Evolutionary conservation across 1,140 invertebrate genomes (phyloP).

Genomic region (Oryctes rhinoceros): DNA sequence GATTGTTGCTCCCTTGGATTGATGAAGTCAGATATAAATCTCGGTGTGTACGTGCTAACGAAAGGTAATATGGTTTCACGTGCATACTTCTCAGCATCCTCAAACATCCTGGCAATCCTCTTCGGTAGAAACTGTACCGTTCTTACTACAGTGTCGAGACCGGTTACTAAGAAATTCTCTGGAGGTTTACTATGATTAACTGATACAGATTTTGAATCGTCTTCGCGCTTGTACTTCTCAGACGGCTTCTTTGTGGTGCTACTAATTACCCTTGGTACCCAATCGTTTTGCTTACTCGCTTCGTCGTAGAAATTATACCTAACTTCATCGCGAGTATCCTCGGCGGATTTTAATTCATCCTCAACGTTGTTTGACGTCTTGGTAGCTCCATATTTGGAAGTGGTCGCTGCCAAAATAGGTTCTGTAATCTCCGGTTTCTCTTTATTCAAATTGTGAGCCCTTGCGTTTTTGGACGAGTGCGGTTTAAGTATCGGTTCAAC

Average conservation of each 20-base stretch:
- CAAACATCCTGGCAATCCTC: slow-evolving; percentile 76
- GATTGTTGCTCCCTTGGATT: slow-evolving; percentile 46
- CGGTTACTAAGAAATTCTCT: slow-evolving; percentile 36
- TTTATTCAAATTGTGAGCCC: slow-evolving; percentile 61
- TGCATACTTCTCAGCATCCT: slow-evolving; percentile 82
- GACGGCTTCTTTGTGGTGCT: slow-evolving; percentile 49
- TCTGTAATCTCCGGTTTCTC: slow-evolving; percentile 73
- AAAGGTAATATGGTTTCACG: slow-evolving; percentile 76
- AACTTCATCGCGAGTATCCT: slow-evolving; percentile 44
- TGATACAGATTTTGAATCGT: slow-evolving; percentile 49
- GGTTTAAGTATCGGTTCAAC: slow-evolving; percentile 63
- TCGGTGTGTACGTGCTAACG: slow-evolving; percentile 79
- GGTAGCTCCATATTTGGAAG: slow-evolving; percentile 60
- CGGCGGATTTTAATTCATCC: slow-evolving; percentile 16
- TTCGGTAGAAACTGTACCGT: slow-evolving; percentile 82
- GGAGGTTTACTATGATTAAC: slow-evolving; percentile 25
- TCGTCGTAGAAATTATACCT: slow-evolving; percentile 53
- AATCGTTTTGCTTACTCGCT: slow-evolving; percentile 47
- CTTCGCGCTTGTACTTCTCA: slow-evolving; percentile 56
- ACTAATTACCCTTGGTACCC: slow-evolving; percentile 46
- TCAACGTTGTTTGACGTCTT: slow-evolving; percentile 34
- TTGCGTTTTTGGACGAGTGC: slow-evolving; percentile 62
- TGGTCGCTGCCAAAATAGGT: slow-evolving; percentile 72
- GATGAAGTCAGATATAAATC: slow-evolving; percentile 62
- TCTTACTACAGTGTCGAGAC: slow-evolving; percentile 60